A percentile compares a stretch with the other conserved stretches of the same genome.
phyloP scores from a whole-genome alignment of 2,113 vertebrate genomes.

The Cebidichthys violaceus region DNA sequence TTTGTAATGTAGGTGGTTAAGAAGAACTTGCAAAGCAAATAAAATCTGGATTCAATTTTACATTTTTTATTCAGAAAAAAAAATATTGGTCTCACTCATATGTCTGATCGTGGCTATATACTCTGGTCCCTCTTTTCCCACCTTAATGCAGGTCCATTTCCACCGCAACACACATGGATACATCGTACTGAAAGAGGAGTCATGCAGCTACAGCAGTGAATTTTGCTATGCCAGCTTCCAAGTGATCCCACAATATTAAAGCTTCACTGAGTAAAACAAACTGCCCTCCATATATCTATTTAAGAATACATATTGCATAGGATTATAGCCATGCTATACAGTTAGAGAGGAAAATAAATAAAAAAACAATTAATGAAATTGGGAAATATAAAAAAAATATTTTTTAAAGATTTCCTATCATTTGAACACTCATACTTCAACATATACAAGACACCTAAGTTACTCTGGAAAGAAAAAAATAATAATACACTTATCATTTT shows the following conservation, averaged over 20 bases:
- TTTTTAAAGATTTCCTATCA: constrained; percentile 86
- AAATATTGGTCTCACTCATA: constrained; percentile 93
- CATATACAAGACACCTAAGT: constrained; percentile 90
- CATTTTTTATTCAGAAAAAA: constrained; percentile 90
- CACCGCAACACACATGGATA: constrained; percentile 91
- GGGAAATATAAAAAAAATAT: constrained; percentile 83
- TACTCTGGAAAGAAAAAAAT: constrained; percentile 87
- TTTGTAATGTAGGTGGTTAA: not conserved
- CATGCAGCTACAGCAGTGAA: constrained; percentile 96
- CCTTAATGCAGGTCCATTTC: constrained; percentile 84
- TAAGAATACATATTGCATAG: constrained; percentile 95
- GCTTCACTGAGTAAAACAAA: constrained; percentile 88
- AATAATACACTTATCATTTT: constrained; percentile 81
- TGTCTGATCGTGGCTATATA: constrained; percentile 90
- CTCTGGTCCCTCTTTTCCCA: constrained; percentile 82
- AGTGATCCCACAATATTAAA: constrained; percentile 89
- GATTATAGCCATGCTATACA: constrained; percentile 97
- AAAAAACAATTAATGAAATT: constrained; percentile 89
- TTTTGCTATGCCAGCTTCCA: constrained; percentile 88
- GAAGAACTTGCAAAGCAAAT: constrained; percentile 20
- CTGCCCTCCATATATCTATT: constrained; percentile 92
- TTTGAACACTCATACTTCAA: constrained; percentile 96
- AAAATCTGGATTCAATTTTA: constrained; percentile 54
- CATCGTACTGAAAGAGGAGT: constrained; percentile 90
- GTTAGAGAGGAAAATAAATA: constrained; percentile 78